A percentile compares a stretch with the other conserved stretches of the same genome.
phyloP scores from a whole-genome alignment of 2,888 invertebrate species.

The Phyllotreta striolata region DNA sequence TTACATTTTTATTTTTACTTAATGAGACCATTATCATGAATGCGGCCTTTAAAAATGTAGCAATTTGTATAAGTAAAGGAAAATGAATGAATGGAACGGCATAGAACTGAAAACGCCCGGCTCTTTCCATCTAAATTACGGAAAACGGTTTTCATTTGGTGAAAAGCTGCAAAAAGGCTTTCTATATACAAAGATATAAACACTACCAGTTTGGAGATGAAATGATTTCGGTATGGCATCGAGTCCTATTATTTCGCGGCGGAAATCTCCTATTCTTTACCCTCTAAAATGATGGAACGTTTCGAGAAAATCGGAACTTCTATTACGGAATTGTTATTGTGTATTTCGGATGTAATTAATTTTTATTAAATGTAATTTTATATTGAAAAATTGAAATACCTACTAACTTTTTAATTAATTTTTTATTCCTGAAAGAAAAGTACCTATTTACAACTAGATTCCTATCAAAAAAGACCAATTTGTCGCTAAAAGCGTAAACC shows the following conservation, averaged over 20 bases:
- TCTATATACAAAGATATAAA: constrained; percentile 47
- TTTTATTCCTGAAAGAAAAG: no score
- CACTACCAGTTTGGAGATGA: constrained; percentile 48
- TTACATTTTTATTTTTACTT: constrained; percentile 27
- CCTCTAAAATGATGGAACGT: constrained; percentile 13
- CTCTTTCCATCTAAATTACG: constrained; percentile 55
- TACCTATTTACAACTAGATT: no score
- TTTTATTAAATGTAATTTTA: no score
- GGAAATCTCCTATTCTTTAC: constrained; percentile 19
- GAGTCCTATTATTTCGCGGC: constrained; percentile 39
- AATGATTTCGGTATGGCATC: constrained; percentile 44
- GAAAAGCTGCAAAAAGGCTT: constrained; percentile 50
- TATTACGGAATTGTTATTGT: constrained; percentile 5
- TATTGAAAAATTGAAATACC: no score
- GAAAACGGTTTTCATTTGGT: constrained; percentile 52
- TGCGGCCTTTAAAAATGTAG: constrained; percentile 49
- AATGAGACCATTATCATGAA: constrained; percentile 42
- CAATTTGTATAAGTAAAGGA: constrained; percentile 56
- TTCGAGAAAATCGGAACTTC: constrained; percentile 1
- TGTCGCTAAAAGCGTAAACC: neutral
- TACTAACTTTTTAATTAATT: no score
- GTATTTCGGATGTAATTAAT: no score
- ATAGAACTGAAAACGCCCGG: constrained; percentile 42
- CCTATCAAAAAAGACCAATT: no score
- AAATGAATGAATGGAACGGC: constrained; percentile 47